Evolutionary conservation across 2,797 vertebrate genomes (phyloP).

Genomic region (Rhabdophis nuchalis): DNA sequence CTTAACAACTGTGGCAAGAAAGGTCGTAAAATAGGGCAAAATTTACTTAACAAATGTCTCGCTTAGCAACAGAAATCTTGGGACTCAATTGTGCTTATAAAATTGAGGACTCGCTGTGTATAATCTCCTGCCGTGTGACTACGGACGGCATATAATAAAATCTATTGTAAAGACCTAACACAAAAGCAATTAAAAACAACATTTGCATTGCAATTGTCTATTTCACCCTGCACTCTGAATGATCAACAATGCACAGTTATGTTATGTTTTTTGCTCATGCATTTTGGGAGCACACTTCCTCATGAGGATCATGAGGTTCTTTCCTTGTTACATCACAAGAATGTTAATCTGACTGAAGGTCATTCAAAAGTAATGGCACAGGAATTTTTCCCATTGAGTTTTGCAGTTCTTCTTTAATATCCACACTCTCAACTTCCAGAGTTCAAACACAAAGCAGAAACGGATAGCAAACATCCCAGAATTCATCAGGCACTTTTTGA

Average conservation of each 20-base stretch:
- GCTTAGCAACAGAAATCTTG: too few relatives aligned
- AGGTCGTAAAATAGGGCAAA: background rate
- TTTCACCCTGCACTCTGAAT: background rate
- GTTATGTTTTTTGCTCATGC: background rate
- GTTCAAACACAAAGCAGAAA: background rate
- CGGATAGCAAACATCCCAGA: background rate
- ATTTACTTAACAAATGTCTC: background rate
- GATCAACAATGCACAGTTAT: background rate
- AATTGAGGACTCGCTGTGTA: too few relatives aligned
- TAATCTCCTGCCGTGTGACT: too few relatives aligned
- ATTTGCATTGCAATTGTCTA: background rate
- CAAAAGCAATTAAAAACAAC: background rate
- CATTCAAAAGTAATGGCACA: background rate
- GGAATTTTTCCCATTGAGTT: background rate
- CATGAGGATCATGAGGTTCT: too few relatives aligned
- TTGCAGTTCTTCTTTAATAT: background rate
- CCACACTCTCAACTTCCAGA: background rate
- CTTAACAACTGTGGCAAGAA: background rate
- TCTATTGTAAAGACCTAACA: background rate
- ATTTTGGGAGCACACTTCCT: background rate
- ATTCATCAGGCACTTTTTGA: background rate
- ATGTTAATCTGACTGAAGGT: background rate
- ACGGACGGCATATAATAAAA: background rate
- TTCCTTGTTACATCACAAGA: background rate
- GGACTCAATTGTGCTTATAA: too few relatives aligned